Evolutionary conservation across 2,113 vertebrate species (phyloP).

Genomic region (Microcebus lehilahytsara): DNA sequence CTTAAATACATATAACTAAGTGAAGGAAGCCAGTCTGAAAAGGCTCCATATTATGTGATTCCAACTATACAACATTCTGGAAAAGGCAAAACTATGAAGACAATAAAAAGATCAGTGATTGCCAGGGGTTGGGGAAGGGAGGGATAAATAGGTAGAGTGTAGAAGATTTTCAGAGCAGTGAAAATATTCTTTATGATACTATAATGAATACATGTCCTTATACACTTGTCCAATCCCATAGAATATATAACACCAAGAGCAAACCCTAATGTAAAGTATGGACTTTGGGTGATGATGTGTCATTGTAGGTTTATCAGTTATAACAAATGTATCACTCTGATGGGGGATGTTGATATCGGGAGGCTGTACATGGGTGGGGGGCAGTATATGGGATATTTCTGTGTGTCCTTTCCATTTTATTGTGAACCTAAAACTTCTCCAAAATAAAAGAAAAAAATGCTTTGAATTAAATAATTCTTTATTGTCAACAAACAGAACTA

Average conservation of each 20-base stretch:
- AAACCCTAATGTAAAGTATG: neutral
- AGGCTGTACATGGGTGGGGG: neutral
- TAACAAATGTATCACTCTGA: neutral
- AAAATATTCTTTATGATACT: neutral
- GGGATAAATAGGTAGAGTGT: neutral
- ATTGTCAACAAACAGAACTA: neutral
- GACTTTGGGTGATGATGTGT: neutral
- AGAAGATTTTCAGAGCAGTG: neutral
- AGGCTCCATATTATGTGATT: neutral
- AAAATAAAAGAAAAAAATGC: neutral
- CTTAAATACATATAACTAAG: neutral
- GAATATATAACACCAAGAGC: neutral
- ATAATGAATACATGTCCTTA: neutral
- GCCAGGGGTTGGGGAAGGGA: neutral
- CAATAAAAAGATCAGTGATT: neutral
- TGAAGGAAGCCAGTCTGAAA: neutral
- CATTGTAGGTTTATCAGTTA: neutral
- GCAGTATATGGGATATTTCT: neutral
- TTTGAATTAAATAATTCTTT: neutral
- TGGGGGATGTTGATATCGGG: neutral
- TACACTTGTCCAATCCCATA: neutral
- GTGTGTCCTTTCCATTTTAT: neutral
- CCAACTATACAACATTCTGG: neutral
- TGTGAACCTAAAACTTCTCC: neutral
- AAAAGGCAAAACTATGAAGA: neutral